Evolutionary conservation across 2,113 vertebrate species (phyloP).

Genomic region (Himantopus leucocephalus): DNA sequence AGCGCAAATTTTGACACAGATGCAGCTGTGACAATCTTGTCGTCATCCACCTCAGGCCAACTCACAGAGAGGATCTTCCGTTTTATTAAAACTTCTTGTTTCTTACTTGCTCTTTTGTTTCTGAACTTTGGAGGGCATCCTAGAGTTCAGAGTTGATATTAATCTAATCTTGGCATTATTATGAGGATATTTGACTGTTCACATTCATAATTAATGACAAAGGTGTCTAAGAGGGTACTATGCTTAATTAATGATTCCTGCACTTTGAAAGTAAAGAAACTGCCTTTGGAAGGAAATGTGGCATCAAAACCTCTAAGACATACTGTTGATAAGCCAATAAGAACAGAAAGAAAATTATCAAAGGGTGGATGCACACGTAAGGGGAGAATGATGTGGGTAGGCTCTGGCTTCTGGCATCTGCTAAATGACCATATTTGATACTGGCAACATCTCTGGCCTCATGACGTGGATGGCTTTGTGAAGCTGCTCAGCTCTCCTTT

Average conservation of each 20-base stretch:
- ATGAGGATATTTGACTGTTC: conserved; percentile 41
- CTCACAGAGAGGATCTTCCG: not conserved
- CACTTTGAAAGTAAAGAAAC: conserved; percentile 43
- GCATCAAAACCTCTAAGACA: not conserved
- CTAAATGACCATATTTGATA: not conserved
- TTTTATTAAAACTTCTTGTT: conserved; percentile 4
- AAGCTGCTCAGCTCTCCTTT: not conserved
- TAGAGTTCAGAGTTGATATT: conserved; percentile 51
- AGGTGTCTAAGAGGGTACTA: conserved; percentile 35
- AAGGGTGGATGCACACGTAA: not conserved
- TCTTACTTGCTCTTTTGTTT: not conserved
- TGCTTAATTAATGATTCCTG: conserved; percentile 66
- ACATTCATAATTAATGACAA: conserved; percentile 66
- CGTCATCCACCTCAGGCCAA: not conserved
- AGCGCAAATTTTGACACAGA: not conserved
- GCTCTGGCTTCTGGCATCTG: not conserved
- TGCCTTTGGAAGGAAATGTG: conserved; percentile 34
- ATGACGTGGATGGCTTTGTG: not conserved
- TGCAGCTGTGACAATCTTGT: not conserved
- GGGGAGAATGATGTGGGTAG: not conserved
- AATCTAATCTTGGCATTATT: conserved; percentile 62
- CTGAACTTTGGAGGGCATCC: conserved; percentile 40
- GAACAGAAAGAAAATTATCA: not conserved
- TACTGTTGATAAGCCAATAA: not conserved
- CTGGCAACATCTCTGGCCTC: not conserved